These are phyloP conservation scores for Pteromalus puparum DNA, from an alignment of 1,140 invertebrate genomes.

Conservation along the genomic window DNA sequence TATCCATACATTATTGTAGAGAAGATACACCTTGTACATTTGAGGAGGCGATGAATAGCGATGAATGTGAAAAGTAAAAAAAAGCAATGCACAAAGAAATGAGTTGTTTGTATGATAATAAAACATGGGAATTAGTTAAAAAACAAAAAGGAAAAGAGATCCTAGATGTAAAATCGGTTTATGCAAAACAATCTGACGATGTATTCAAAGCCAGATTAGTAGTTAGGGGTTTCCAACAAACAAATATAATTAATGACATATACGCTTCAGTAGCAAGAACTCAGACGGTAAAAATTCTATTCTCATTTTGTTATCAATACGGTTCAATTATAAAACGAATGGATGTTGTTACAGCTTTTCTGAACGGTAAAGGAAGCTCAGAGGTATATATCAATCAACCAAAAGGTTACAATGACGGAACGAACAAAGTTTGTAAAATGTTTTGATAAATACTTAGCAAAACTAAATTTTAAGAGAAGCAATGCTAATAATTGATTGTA, in stretches of 20 bases:
- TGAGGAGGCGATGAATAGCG: slow-evolving; percentile 5
- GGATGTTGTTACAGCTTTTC: background rate
- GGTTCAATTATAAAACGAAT: background rate
- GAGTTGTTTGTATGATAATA: background rate
- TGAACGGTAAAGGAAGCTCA: background rate
- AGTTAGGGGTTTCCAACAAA: background rate
- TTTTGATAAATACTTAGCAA: too few relatives aligned
- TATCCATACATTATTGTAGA: background rate
- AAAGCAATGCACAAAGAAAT: background rate
- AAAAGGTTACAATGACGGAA: background rate
- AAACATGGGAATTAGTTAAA: too few relatives aligned
- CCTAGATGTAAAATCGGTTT: background rate
- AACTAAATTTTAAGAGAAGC: too few relatives aligned
- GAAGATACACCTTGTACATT: background rate
- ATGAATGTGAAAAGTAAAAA: background rate
- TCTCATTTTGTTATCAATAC: background rate
- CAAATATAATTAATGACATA: background rate
- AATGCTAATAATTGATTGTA: too few relatives aligned
- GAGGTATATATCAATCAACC: background rate
- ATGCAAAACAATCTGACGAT: background rate
- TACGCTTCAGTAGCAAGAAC: background rate
- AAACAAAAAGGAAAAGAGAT: background rate
- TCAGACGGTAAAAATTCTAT: background rate
- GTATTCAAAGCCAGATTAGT: background rate
- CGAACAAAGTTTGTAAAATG: background rate